Evolutionary conservation across 2,113 vertebrate species (phyloP).

Genomic region (Mohoua ochrocephala): DNA sequence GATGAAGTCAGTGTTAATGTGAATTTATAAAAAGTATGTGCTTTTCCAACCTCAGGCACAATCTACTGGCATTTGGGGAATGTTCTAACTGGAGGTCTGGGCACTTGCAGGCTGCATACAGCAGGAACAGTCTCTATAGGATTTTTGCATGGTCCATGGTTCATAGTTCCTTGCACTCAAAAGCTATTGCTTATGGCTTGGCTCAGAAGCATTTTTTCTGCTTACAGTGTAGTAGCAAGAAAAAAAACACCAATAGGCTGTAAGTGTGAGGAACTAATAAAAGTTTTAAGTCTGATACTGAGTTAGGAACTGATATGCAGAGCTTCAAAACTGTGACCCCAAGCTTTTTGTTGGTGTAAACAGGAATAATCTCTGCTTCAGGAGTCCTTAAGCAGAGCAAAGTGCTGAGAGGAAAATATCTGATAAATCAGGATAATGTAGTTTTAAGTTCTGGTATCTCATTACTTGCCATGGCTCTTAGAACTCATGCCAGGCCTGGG

Average conservation of each 20-base stretch:
- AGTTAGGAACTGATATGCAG: not conserved
- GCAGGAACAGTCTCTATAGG: not conserved
- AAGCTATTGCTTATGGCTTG: not conserved
- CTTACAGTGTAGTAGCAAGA: not conserved
- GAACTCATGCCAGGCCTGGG: slow-evolving; percentile 7
- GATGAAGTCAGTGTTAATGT: not conserved
- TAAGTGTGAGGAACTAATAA: not conserved
- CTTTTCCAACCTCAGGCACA: not conserved
- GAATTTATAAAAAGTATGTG: not conserved
- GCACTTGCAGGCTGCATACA: not conserved
- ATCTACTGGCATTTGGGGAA: not conserved
- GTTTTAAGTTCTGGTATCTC: slow-evolving; percentile 45
- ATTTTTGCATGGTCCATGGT: not conserved
- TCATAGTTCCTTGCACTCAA: not conserved
- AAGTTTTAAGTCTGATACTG: not conserved
- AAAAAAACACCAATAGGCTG: not conserved
- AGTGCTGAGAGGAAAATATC: slow-evolving; percentile 20
- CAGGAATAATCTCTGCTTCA: slow-evolving; percentile 9
- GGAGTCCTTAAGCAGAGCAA: slow-evolving; percentile 19
- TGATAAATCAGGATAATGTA: slow-evolving; percentile 39
- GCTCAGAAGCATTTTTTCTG: not conserved
- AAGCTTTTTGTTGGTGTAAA: not conserved
- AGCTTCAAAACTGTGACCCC: not conserved
- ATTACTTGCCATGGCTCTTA: slow-evolving; percentile 2
- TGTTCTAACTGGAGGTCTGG: not conserved